Evolutionary conservation across 37 sponge, comb jelly and placozoan genomes (phyloP), one percentile per base, ranked within the genome.

Genomic region (Dysidea cf. avara): DNA sequence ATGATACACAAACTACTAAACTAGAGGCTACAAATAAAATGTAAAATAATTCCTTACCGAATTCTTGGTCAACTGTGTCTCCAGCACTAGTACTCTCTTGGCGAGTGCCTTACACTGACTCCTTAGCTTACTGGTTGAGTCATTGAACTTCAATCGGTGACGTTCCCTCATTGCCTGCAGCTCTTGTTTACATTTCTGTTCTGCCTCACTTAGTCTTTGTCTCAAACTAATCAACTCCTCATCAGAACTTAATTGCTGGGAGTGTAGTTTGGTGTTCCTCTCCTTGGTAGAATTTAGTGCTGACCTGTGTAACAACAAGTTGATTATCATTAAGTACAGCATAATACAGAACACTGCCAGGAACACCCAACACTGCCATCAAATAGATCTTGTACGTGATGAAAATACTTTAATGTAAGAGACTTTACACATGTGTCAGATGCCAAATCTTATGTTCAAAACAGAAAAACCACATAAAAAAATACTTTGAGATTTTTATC

Each of bases 91-190:
- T 7, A 49, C 40, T 29, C 77, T 68, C 47, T 77, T 84, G 20
- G 58, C 64, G 18, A 84, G 49, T 14, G 40, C 30, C 67, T 77
- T 84, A 59, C 72, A 56, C 35, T 84, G 71, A 29, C n/a, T 55
- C 35, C 77, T 69, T 30, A 84, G 71, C 17, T 63, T 78, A 2
- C 62, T 79, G 31, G 85, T 84, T 24, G 85, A 78, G 25, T 77
- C 85, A 13, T 25, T 5, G 57, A 84, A 84, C 64, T 73, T 74
- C 51, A 47, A 38, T 24, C 53, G 49, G 47, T 84, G 85, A 34
- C 85, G 48, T 7, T 72, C 63, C 22, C 85, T 39, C 85, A 84
- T 84, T 53, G 70, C 71, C 16, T 54, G 56, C 39, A 84, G 66
- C 57, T 81, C 82, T 25, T 54, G 57, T 31, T 58, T 34, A 13